Percentiles rank a stretch among this genome's conserved stretches.
These are phyloP conservation scores for Acanthacorydalis orientalis DNA, from an alignment of 2,888 invertebrate species.

Conservation along the genomic window DNA sequence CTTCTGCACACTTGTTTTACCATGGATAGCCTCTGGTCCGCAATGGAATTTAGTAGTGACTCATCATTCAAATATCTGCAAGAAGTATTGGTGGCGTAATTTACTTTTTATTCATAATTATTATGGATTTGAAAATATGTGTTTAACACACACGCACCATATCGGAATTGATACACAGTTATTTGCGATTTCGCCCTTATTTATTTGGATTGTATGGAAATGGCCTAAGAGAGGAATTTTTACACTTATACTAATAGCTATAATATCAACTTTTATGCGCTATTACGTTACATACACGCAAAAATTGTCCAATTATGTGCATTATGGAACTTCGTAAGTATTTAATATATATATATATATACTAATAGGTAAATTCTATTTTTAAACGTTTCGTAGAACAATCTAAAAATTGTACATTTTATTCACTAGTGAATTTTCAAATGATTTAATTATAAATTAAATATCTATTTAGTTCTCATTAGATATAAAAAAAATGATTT, in stretches of 20 bases:
- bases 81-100: constrained; percentile 53
- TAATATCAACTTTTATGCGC: constrained; percentile 38
- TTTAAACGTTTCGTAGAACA: no score
- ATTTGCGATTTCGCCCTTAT: constrained; percentile 41
- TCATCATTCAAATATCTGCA: constrained; percentile 49
- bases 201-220: constrained; percentile 40
- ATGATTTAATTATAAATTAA: no score
- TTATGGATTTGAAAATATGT: constrained; percentile 56
- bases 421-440: no score
- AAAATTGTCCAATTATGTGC: constrained; percentile 45
- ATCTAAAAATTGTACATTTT: no score
- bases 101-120: constrained; percentile 55
- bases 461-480: no score
- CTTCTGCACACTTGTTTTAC: constrained; percentile 49
- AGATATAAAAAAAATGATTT: no score
- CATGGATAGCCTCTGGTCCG: constrained; percentile 43
- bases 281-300: constrained; percentile 42
- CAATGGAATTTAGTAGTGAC: constrained; percentile 52
- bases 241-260: constrained; percentile 28
- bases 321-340: constrained; percentile 51
- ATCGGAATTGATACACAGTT: constrained; percentile 53
- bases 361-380: no score
- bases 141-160: constrained; percentile 54
- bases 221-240: constrained; percentile 36
- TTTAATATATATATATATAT: neutral